phyloP scores from a whole-genome alignment of 2,888 invertebrate genomes.

The Agonopterix subpropinquella region DNA sequence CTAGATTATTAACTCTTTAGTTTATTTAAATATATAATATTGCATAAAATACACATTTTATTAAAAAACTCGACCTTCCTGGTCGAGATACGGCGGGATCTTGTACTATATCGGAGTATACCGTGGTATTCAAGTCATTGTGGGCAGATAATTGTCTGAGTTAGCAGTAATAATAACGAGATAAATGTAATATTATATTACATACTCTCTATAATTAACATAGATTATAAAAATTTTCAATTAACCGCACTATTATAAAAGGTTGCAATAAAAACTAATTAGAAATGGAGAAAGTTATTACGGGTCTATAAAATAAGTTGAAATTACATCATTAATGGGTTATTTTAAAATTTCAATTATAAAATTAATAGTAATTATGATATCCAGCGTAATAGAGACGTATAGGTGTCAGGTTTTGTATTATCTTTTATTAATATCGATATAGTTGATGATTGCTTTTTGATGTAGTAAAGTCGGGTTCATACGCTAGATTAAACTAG shows the following conservation, averaged over 20 bases:
- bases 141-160: background rate
- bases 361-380: conserved; percentile 1
- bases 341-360: conserved; percentile 5
- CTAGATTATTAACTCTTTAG: too few species aligned
- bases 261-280: conserved; percentile 11
- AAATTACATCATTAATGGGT: conserved; percentile 1
- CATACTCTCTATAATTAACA: conserved; percentile 1
- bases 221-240: too few species aligned
- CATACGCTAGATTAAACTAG: too few species aligned
- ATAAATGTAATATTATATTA: too few species aligned
- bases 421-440: background rate
- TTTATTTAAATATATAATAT: too few species aligned
- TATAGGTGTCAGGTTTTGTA: background rate
- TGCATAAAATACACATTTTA: too few species aligned
- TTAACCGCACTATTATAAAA: background rate
- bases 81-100: too few species aligned
- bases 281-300: conserved; percentile 7
- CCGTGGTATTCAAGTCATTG: background rate
- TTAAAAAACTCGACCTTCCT: too few species aligned
- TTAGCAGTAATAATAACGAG: background rate
- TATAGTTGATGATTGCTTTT: too few species aligned
- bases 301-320: background rate
- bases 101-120: too few species aligned
- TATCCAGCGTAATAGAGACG: conserved; percentile 1
- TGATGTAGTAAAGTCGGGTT: too few species aligned